Evolutionary conservation across 2,113 vertebrate genomes (phyloP).

Genomic region (Actenoides hombroni): DNA sequence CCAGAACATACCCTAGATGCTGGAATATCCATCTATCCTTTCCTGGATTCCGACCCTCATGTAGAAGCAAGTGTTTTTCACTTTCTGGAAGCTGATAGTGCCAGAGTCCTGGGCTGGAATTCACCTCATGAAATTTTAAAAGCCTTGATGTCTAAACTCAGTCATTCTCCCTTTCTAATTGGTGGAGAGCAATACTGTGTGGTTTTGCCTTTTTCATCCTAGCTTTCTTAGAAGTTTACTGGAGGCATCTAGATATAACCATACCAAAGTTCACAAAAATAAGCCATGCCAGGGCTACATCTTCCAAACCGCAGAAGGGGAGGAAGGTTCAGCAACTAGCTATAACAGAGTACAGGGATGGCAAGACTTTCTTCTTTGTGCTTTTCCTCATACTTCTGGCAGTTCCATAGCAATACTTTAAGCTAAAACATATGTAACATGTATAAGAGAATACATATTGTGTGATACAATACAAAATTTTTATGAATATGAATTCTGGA

Average conservation of each 20-base stretch:
- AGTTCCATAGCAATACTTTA: not conserved
- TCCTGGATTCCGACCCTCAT: not conserved
- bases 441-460: not conserved
- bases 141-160: not conserved
- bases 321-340: not conserved
- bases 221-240: not conserved
- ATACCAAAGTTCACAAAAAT: not conserved
- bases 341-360: not conserved
- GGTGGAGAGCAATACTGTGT: not conserved
- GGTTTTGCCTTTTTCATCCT: not conserved
- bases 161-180: not conserved
- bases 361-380: not conserved
- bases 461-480: not conserved
- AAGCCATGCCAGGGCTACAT: not conserved
- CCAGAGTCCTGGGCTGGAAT: not conserved
- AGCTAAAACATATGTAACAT: not conserved
- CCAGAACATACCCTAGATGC: not conserved
- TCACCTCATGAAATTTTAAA: not conserved
- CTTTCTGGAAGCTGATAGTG: not conserved
- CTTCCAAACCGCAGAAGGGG: not conserved
- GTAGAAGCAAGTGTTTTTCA: not conserved
- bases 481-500: not conserved
- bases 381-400: not conserved
- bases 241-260: not conserved
- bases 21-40: not conserved